Conservation (phyloP, 2,888 invertebrate genomes). For the Heliconius hortense region DNA sequence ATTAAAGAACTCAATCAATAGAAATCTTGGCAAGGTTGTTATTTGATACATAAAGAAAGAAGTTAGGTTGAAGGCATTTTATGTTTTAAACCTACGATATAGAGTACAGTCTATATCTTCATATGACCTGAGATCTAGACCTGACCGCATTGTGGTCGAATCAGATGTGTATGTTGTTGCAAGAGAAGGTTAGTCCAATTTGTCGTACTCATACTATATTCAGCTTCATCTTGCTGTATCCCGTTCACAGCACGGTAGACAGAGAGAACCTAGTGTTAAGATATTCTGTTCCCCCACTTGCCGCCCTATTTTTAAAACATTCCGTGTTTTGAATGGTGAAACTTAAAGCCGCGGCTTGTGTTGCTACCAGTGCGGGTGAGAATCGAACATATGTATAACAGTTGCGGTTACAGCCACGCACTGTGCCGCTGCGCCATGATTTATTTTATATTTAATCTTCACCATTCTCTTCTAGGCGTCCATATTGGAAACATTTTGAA, state of each 20-base stretch:
- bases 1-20: conserved; percentile 24
- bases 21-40: conserved; percentile 35
- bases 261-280: background rate
- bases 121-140: conserved; percentile 25
- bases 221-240: background rate
- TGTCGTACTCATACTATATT: background rate
- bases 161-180: conserved; percentile 9
- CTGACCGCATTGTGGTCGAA: conserved; percentile 36
- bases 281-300: background rate
- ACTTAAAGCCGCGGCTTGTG: too few species aligned
- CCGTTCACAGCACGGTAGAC: background rate
- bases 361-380: too few species aligned
- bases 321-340: too few species aligned
- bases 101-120: background rate
- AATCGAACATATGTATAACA: too few species aligned
- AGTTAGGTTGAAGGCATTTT: conserved; percentile 5
- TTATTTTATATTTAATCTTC: too few species aligned
- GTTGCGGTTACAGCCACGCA: too few species aligned
- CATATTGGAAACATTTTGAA: too few species aligned
- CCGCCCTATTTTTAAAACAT: background rate
- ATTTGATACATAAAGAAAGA: conserved; percentile 28
- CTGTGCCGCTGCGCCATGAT: too few species aligned
- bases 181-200: conserved; percentile 6
- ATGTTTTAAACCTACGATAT: conserved; percentile 1
- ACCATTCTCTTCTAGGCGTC: too few species aligned